Percentiles rank a stretch among this genome's conserved stretches.
Conservation (phyloP, 2,888 invertebrate species). For the Tryphoninae sp. region DNA sequence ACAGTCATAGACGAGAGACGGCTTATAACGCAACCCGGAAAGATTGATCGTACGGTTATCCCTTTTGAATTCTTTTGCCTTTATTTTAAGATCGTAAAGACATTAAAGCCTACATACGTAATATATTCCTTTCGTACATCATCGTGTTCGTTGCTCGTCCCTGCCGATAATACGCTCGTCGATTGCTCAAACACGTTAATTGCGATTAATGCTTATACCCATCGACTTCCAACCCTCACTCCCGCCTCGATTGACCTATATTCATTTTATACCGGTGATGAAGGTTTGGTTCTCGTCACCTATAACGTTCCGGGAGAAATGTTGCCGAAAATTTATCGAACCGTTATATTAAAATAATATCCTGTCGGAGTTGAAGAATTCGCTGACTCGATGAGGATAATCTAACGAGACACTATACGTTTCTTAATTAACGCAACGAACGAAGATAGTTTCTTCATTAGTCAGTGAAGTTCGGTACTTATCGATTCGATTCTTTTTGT, state of each 20-base stretch:
- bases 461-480: background rate
- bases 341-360: background rate
- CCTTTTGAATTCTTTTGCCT: constrained; percentile 40
- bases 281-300: constrained; percentile 10
- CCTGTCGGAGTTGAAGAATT: background rate
- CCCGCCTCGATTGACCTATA: constrained; percentile 3
- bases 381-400: background rate
- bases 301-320: background rate
- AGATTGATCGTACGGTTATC: constrained; percentile 56
- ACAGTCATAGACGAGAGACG: constrained; percentile 25
- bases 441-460: constrained; percentile 3
- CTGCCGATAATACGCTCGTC: constrained; percentile 18
- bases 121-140: background rate
- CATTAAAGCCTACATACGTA: constrained; percentile 12
- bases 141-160: constrained; percentile 6
- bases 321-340: background rate
- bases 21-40: constrained; percentile 47
- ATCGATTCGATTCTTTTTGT: constrained; percentile 1
- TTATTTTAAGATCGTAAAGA: constrained; percentile 48
- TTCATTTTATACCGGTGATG: constrained; percentile 21
- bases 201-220: constrained; percentile 55
- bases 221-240: constrained; percentile 10
- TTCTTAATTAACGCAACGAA: background rate
- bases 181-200: constrained; percentile 39
- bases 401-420: background rate